Base-by-base conservation (phyloP, 30 jellyfish, hydroid and myxozoan species). In the Aurelia coerulea region DNA sequence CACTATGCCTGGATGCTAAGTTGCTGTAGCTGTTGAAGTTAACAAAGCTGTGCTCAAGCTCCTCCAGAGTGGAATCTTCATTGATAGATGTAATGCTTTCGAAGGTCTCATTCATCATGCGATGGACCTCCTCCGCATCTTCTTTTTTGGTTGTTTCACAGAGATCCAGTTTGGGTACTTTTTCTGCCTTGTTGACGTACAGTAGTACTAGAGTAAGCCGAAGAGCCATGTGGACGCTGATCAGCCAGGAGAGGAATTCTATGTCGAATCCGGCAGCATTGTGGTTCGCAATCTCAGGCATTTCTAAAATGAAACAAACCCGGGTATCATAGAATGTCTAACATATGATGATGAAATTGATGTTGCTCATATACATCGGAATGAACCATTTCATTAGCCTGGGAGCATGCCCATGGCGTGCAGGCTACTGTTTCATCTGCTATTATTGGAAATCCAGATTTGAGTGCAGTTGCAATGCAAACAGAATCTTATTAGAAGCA, bases 191-290 rank as follows among this genome's bases (percentile, higher is more conserved):
- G 80, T 70, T 72, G 34, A 50, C 33, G 71, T 71, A 32, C 15
- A 83, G 73, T 1, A 83, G 73, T 14, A 73, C 85, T 18, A 59
- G 68, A 39, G 82, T 60, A 34, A 83, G 73, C 17, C 92, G 49
- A 53, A 83, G 74, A 10, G 92, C 86, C 92, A 83, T 83, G 49
- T 83, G 92, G 17, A 76, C 86, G 52, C 83, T 70, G 15, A 70
- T 62, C 80, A 83, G 41, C 92, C 92, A 83, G 16, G 92, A 73
- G 0, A 83, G 41, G 75, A 83, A 83, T 15, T 73, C 86, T 16
- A 83, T 62, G 73, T 83, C 92, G 62, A 70, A 62, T 12, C 86
- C 85, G 41, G 42, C 74, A 34, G 76, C 77, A 34, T 68, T 53
- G 73, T 72, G 29, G 34, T 23, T 72, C 1, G 51, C 64, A 34